Percentiles rank a stretch among this genome's conserved stretches.
Evolutionary conservation across 2,888 invertebrate species (phyloP).

Genomic region (Pyrgus malvae): DNA sequence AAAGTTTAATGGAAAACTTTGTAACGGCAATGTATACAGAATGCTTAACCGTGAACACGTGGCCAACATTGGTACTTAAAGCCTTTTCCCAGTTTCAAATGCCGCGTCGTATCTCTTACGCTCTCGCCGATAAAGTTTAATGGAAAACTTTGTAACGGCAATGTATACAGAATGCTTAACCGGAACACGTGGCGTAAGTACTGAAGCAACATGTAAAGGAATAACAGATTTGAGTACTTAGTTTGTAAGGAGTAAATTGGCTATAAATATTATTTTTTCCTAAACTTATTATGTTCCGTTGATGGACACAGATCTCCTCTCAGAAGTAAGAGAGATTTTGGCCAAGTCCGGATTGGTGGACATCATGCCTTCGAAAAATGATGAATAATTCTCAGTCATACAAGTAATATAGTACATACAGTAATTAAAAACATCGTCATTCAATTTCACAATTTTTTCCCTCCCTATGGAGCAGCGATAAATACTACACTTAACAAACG

Average conservation of each 20-base stretch:
- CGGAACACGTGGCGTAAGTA: constrained; percentile 5
- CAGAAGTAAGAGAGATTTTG: too few species aligned
- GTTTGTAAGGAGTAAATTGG: background rate
- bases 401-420: too few species aligned
- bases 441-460: too few species aligned
- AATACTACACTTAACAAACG: too few species aligned
- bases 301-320: too few species aligned
- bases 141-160: constrained; percentile 29
- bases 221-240: background rate
- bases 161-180: constrained; percentile 10
- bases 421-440: too few species aligned
- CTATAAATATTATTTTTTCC: too few species aligned
- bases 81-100: background rate
- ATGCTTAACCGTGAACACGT: constrained; percentile 9
- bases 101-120: background rate
- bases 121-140: constrained; percentile 6
- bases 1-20: constrained; percentile 26
- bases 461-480: too few species aligned
- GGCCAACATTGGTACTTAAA: background rate
- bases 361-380: too few species aligned
- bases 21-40: constrained; percentile 21
- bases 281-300: too few species aligned
- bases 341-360: too few species aligned
- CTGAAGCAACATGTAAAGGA: background rate
- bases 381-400: too few species aligned